Base-by-base conservation (phyloP, 2,797 vertebrate species). In the Cuculus canorus region DNA sequence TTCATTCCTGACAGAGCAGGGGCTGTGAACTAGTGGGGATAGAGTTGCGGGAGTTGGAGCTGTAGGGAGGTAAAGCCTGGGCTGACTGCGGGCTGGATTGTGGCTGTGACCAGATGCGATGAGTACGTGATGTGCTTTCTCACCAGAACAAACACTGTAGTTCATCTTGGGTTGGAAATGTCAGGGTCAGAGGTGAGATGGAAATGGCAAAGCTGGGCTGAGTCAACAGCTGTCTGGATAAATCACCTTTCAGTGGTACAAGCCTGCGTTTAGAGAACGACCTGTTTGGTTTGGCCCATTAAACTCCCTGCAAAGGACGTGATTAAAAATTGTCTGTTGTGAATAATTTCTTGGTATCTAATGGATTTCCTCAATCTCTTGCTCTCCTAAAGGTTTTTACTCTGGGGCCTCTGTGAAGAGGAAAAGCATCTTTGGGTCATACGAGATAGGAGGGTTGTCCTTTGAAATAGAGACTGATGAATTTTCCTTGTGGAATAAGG, bases 271-370 rank as follows among this genome's bases (percentile, higher is more conserved):
- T 70, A 33, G 39, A 13, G 16, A 52, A 50, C 39, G 28, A 33
- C 83, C 88, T 57, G 14, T 33, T 30, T 72, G 59, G 7, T 59
- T 72, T 65, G 32, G 59, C 66, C 47, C 27, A 4, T 59, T 65
- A 19, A 27, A 35, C 35, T 30, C 2, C 0, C 37, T 56, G 75
- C 25, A 28, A 4, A 78, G 56, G 57, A 14, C 13, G 3, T 11
- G 45, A 41, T 73, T 41, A 7, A 48, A 90, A 68, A 2, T 2
- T 32, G 30, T 50, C 57, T 11, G 0, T 43, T 10, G 30, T 16
- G 22, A 52, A 13, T 3, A 9, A 1, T 45, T 73, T 24, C 1
- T 14, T 16, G 3, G 14, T 5, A 9, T 43, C 50, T 68, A 5
- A 4, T 23, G 43, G 37, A 7, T 41, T 80, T 82, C 33, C 33